Evolutionary conservation across 1,140 invertebrate species (phyloP).

Genomic region (Macrocentrus cingulum): DNA sequence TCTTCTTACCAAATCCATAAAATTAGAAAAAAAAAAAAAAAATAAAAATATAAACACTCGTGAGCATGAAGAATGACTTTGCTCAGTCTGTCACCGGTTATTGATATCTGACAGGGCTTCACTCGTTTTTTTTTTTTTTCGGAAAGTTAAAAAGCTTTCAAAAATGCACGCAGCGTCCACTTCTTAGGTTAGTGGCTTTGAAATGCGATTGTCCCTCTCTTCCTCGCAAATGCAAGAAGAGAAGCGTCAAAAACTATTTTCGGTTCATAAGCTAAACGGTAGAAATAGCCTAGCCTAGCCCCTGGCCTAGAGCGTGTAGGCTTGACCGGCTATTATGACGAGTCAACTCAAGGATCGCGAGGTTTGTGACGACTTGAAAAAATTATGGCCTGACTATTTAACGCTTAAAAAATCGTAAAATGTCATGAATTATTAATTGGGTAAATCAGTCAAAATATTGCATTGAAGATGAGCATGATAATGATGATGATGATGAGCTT

Average conservation of each 20-base stretch:
- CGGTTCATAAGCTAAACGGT: constrained; percentile 43
- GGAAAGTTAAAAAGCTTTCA: too few species aligned
- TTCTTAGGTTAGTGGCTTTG: too few species aligned
- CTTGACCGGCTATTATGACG: constrained; percentile 42
- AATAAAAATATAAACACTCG: neutral
- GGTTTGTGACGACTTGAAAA: too few species aligned
- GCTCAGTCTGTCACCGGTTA: neutral
- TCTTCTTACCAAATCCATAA: too few species aligned
- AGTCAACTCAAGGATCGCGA: constrained; percentile 39
- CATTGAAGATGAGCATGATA: neutral
- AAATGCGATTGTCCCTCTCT: too few species aligned
- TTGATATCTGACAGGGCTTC: neutral
- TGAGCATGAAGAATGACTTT: constrained; percentile 4
- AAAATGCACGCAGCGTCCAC: too few species aligned
- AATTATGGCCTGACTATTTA: too few species aligned
- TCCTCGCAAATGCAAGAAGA: neutral
- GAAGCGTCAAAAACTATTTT: constrained; percentile 40
- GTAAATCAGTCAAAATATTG: too few species aligned
- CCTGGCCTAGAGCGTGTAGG: constrained; percentile 53
- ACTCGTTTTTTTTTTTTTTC: too few species aligned
- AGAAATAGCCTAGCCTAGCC: constrained; percentile 52
- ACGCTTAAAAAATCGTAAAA: too few species aligned
- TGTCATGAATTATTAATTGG: too few species aligned
- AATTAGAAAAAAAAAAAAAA: neutral
- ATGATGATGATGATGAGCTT: neutral